phyloP scores from a whole-genome alignment of 2,113 vertebrate species.

The Lasiurus borealis region DNA sequence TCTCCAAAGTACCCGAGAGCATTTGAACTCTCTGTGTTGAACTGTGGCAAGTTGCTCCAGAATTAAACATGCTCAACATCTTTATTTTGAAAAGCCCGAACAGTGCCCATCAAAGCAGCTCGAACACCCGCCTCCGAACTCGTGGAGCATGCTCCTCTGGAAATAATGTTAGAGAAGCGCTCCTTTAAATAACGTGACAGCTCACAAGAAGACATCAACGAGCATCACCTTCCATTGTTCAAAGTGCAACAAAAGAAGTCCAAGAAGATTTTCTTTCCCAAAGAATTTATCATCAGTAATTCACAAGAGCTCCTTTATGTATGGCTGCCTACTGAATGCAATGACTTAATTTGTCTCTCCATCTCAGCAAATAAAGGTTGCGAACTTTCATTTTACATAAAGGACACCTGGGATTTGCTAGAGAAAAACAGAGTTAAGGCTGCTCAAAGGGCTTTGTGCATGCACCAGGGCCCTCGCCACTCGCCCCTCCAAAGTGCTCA shows the following conservation, averaged over 20 bases:
- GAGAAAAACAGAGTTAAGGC: neutral
- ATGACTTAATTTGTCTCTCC: neutral
- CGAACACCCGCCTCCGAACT: constrained; percentile 61
- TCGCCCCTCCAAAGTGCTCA: no score
- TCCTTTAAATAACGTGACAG: constrained; percentile 84
- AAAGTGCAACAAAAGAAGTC: constrained; percentile 80
- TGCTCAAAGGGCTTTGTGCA: neutral
- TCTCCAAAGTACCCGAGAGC: constrained; percentile 47
- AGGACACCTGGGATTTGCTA: neutral
- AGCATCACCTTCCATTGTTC: constrained; percentile 76
- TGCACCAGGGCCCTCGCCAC: no score
- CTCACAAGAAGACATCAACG: constrained; percentile 70
- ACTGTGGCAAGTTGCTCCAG: constrained; percentile 53
- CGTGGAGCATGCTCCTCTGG: constrained; percentile 61
- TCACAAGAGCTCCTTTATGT: neutral
- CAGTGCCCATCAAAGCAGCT: constrained; percentile 78
- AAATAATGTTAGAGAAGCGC: constrained; percentile 76
- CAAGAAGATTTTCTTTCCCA: constrained; percentile 48
- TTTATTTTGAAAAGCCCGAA: constrained; percentile 79
- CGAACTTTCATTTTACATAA: neutral
- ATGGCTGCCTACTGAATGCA: neutral
- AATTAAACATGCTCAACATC: constrained; percentile 70
- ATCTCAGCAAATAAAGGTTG: neutral
- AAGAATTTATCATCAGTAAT: constrained; percentile 2
- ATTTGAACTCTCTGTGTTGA: constrained; percentile 43